These are phyloP conservation scores for Enteromius trimaculatus DNA, from an alignment of 2,797 vertebrate genomes.

Conservation along the genomic window DNA sequence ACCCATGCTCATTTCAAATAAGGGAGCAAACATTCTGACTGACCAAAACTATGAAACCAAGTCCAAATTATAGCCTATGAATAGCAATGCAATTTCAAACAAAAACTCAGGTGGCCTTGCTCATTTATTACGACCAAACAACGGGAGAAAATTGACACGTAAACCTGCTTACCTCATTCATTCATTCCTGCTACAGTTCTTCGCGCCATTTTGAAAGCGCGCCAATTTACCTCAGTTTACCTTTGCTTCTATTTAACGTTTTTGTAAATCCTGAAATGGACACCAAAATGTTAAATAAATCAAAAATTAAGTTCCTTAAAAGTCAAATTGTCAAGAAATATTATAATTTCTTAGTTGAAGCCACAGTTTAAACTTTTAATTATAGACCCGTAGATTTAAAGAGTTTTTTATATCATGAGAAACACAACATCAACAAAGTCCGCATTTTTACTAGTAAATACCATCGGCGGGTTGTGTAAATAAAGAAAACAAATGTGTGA, in stretches of 20 bases:
- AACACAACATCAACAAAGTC: background rate
- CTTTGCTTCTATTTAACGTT: background rate
- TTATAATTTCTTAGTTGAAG: background rate
- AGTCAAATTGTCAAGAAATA: background rate
- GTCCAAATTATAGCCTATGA: background rate
- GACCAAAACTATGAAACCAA: background rate
- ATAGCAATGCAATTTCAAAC: background rate
- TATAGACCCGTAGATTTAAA: background rate
- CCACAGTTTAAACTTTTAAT: background rate
- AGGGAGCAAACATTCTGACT: background rate
- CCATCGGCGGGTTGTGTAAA: background rate
- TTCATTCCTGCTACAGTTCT: background rate
- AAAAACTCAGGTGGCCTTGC: background rate
- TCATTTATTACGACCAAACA: background rate
- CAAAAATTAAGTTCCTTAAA: background rate
- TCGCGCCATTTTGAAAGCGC: constrained; percentile 1
- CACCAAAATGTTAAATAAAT: too few species aligned
- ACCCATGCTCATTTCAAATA: background rate
- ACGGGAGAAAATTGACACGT: background rate
- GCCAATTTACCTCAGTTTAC: background rate
- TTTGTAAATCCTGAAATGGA: background rate
- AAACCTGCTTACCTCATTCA: background rate
- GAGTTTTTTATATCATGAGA: background rate
- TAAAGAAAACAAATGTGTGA: background rate
- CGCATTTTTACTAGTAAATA: background rate